Evolutionary conservation across 2,113 vertebrate genomes (phyloP).

Genomic region (Maccullochella peelii): DNA sequence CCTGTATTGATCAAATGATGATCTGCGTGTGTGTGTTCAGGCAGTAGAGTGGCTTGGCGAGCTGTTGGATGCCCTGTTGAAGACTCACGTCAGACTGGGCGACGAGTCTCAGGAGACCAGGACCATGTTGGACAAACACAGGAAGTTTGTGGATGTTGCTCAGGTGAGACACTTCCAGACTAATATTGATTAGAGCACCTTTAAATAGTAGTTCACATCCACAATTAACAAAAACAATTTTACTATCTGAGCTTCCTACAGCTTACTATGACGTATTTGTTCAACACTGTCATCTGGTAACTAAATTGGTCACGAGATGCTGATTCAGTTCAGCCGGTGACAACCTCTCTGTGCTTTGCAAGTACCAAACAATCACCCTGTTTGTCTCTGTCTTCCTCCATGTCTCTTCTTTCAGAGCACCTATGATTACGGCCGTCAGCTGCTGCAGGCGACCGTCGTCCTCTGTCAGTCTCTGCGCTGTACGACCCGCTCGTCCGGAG

Average conservation of each 20-base stretch:
- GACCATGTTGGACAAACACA: constrained; percentile 96
- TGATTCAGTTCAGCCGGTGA: too few species aligned
- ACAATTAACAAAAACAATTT: neutral
- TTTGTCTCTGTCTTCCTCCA: neutral
- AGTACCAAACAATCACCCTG: neutral
- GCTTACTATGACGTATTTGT: too few species aligned
- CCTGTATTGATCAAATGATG: neutral
- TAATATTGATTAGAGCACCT: neutral
- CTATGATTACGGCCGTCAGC: constrained; percentile 96
- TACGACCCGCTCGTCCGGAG: constrained; percentile 94
- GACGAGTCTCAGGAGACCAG: constrained; percentile 95
- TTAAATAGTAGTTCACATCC: neutral
- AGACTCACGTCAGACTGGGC: constrained; percentile 94
- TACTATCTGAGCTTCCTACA: neutral
- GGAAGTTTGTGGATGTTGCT: constrained; percentile 98
- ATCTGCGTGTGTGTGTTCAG: constrained; percentile 73
- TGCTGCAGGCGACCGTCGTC: constrained; percentile 97
- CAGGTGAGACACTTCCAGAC: constrained; percentile 82
- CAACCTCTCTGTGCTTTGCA: too few species aligned
- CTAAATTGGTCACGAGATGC: too few species aligned
- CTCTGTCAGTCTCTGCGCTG: constrained; percentile 96
- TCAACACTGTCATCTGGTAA: too few species aligned
- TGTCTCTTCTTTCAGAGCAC: constrained; percentile 87
- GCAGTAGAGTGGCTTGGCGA: constrained; percentile 97
- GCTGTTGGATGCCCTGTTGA: constrained; percentile 94